Evolutionary conservation across 2,113 vertebrate species (phyloP).

Genomic region (Brachypteracias leptosomus): DNA sequence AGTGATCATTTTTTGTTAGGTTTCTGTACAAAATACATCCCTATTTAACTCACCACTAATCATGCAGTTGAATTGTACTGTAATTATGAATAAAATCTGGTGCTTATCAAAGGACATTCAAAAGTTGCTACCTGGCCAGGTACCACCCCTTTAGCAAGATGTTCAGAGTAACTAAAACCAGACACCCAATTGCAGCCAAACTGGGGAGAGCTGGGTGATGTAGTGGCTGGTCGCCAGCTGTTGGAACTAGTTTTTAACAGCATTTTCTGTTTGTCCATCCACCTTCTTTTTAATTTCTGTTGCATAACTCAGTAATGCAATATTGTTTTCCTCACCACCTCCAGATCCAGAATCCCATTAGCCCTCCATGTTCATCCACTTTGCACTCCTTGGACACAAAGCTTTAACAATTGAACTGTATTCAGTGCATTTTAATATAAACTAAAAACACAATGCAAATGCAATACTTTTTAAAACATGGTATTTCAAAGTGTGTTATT

Average conservation of each 20-base stretch:
- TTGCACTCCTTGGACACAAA: constrained; percentile 73
- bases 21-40: background rate
- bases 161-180: background rate
- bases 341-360: constrained; percentile 36
- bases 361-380: constrained; percentile 48
- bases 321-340: constrained; percentile 64
- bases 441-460: constrained; percentile 70
- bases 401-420: constrained; percentile 70
- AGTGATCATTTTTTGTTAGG: background rate
- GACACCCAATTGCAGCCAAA: background rate
- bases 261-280: constrained; percentile 66
- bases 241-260: constrained; percentile 74
- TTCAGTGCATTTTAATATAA: constrained; percentile 70
- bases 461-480: constrained; percentile 72
- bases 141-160: background rate
- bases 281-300: constrained; percentile 58
- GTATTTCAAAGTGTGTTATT: constrained; percentile 62
- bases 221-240: constrained; percentile 52
- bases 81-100: background rate
- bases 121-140: background rate
- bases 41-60: background rate
- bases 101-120: background rate
- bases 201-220: background rate
- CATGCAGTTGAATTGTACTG: no score
- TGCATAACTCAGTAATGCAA: constrained; percentile 61